Evolutionary conservation across 2,797 vertebrate genomes (phyloP), one percentile per base, ranked within the genome.

Genomic region (Micrastur ruficollis): DNA sequence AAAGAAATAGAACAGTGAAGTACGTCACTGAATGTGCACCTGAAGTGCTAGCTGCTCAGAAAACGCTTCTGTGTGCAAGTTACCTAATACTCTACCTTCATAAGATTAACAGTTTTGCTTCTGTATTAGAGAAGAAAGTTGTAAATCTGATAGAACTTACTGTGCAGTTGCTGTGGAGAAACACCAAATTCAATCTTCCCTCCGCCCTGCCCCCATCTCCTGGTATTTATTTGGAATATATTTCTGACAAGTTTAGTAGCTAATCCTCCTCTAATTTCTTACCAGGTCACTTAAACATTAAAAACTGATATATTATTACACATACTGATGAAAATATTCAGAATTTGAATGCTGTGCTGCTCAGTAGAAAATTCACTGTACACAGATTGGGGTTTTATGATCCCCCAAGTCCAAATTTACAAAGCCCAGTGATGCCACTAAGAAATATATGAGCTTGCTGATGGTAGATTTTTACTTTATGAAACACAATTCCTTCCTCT

Each of bases 171-270:
- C 74, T 52, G 71, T 49, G 21, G 52, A 74, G 86, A 87, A 90
- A 1, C 11, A 68, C 5, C 25, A 71, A 72, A 93, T 44, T 56
- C 11, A 47, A 22, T 78, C 5, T 12, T n/a, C 22, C 9, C 5
- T 0, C 0, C 5, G 36, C 36, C 36, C 36, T 9, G 36, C 36
- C 5, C 31, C 29, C 8, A 22, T 13, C 42, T 18, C 61, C 21
- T 18, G 8, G n/a, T 59, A 86, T 81, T 94, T 63, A 65, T 29
- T 90, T 32, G 12, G 49, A 81, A 93, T 49, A 16, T 9, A n/a
- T 78, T 90, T 78, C 81, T 81, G 68, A 67, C 56, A 90, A 78
- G 65, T 86, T 88, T 47, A 93, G 53, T 53, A 53, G 56, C 53
- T 83, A 86, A 71, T 81, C 42, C 34, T 88, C 44, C 49, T 83